phyloP scores from a whole-genome alignment of 2,888 invertebrate species.

The Drosophila affinis region DNA sequence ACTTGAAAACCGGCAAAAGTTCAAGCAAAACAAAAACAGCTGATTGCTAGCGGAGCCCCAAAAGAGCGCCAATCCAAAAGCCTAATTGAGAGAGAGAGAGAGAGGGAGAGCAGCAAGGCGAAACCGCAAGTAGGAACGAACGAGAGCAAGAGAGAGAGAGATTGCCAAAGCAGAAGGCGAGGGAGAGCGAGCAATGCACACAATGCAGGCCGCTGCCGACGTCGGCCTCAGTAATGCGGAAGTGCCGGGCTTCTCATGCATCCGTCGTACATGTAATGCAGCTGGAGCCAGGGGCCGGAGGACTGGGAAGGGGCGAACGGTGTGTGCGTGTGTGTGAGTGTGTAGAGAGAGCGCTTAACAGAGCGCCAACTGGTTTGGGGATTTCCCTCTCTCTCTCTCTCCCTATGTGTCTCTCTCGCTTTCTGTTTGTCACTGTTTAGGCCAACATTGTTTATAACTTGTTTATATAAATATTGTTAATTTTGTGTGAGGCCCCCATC shows the following conservation, averaged over 20 bases:
- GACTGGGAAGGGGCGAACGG: too few species aligned
- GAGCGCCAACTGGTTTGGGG: constrained; percentile 50
- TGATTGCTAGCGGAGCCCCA: constrained; percentile 50
- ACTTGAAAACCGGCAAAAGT: constrained; percentile 65
- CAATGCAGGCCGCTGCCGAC: constrained; percentile 37
- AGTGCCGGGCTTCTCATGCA: constrained; percentile 56
- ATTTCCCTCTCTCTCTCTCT: constrained; percentile 1
- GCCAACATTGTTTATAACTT: constrained; percentile 77
- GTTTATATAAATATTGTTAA: constrained; percentile 79
- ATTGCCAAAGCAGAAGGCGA: constrained; percentile 2
- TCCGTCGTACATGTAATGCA: constrained; percentile 68
- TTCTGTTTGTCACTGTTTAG: constrained; percentile 75
- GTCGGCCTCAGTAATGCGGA: constrained; percentile 67
- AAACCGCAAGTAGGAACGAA: not conserved
- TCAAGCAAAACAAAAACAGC: constrained; percentile 79
- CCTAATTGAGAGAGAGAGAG: constrained; percentile 6
- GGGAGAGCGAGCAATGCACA: constrained; percentile 24
- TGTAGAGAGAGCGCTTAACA: constrained; percentile 10
- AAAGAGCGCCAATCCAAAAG: constrained; percentile 22
- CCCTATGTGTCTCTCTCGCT: constrained; percentile 22
- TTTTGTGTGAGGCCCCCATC: constrained; percentile 54
- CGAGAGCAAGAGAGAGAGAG: constrained; percentile 2
- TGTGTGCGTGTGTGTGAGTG: not conserved
- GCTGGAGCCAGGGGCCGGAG: constrained; percentile 48
- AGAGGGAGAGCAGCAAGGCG: not conserved